Evolutionary conservation across 2,888 invertebrate species (phyloP).

Genomic region (Metalampra italica): DNA sequence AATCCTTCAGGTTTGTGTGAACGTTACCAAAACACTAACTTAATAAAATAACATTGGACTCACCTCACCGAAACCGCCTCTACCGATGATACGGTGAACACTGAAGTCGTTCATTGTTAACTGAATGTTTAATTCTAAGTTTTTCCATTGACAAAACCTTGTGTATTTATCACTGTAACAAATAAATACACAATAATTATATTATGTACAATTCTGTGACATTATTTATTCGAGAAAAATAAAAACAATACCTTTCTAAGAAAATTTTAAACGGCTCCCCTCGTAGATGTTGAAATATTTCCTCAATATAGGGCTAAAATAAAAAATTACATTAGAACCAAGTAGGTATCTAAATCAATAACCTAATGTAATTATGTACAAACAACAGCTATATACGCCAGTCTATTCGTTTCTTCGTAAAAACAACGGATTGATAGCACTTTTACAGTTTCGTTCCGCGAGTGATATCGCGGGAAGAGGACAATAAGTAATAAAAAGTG

Average conservation of each 20-base stretch:
- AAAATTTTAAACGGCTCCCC: slow-evolving; percentile 98
- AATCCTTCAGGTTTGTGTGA: background rate
- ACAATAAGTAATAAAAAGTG: background rate
- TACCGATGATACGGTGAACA: slow-evolving; percentile 99
- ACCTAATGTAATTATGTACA: too few relatives aligned
- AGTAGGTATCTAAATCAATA: background rate
- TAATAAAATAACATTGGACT: slow-evolving; percentile 10
- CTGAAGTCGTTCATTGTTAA: slow-evolving; percentile 99
- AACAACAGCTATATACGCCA: slow-evolving; percentile 4
- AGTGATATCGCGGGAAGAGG: background rate
- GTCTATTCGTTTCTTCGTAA: too few relatives aligned
- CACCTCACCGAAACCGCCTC: slow-evolving; percentile 98
- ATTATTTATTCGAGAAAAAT: background rate
- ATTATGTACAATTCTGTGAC: background rate
- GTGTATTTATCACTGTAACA: slow-evolving; percentile 97
- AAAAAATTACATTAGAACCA: slow-evolving; percentile 19
- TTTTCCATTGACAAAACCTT: slow-evolving; percentile 99
- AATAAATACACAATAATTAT: background rate
- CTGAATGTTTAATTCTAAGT: slow-evolving; percentile 99
- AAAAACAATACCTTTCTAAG: slow-evolving; percentile 92
- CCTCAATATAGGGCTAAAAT: slow-evolving; percentile 98
- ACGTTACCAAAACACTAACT: too few relatives aligned
- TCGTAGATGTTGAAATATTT: slow-evolving; percentile 98
- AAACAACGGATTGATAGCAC: too few relatives aligned
- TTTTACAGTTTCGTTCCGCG: too few relatives aligned